These are phyloP conservation scores for Pollenia angustigena DNA, from an alignment of 2,888 invertebrate genomes.

Conservation along the genomic window DNA sequence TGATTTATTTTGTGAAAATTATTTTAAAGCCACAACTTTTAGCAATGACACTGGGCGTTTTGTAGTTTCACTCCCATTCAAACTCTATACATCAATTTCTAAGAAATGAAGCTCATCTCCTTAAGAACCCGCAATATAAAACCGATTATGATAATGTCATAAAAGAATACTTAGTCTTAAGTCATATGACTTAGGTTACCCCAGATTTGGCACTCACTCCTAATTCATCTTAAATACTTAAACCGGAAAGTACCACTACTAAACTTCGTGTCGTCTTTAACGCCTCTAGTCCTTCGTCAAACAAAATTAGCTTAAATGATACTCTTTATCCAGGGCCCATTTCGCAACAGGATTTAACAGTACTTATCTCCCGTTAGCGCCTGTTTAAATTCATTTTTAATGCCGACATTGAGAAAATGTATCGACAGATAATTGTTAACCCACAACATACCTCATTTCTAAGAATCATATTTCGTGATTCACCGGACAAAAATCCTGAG, in stretches of 20 bases:
- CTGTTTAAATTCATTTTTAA: background rate
- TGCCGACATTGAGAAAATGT: background rate
- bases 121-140: background rate
- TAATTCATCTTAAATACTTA: slow-evolving; percentile 42
- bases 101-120: background rate
- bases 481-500: background rate
- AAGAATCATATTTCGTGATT: background rate
- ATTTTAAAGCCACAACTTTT: background rate
- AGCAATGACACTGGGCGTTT: background rate
- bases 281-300: too few relatives aligned
- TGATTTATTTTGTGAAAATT: too few relatives aligned
- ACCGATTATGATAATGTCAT: background rate
- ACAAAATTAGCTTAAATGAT: background rate
- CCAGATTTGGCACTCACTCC: too few relatives aligned
- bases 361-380: background rate
- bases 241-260: slow-evolving; percentile 56
- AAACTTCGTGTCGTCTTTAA: slow-evolving; percentile 29
- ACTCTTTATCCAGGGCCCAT: background rate
- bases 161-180: background rate
- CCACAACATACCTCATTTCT: background rate
- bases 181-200: background rate
- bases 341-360: background rate
- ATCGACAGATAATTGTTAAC: background rate
- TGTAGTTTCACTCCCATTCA: slow-evolving; percentile 10
- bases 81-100: background rate